Conservation (phyloP, 2,888 invertebrate species). For the Neocrepidodera transversa region DNA sequence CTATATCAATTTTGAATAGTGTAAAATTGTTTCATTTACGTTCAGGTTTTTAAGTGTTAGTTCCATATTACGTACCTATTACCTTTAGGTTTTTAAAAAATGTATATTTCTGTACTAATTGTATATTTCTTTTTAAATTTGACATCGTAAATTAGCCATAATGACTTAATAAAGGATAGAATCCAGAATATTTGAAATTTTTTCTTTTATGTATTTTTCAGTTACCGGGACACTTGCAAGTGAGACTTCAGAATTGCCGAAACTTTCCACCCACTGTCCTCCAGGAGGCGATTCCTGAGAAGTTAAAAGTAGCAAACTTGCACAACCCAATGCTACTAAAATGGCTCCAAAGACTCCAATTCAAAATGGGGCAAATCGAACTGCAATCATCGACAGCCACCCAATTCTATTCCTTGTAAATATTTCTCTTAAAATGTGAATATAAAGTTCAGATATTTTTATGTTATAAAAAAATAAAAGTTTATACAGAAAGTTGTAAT, state of each 20-base stretch:
- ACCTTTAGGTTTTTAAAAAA: no score
- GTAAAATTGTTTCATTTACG: no score
- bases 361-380: conserved; percentile 98
- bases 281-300: conserved; percentile 60
- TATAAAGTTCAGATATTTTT: conserved; percentile 24
- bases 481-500: conserved; percentile 45
- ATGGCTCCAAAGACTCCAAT: conserved; percentile 92
- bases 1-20: no score
- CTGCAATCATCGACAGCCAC: conserved; percentile 90
- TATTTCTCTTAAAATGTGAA: background rate
- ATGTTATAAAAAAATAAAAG: conserved; percentile 36
- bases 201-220: conserved; percentile 56
- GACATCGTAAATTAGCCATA: no score
- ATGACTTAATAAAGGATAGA: no score
- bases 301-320: conserved; percentile 56
- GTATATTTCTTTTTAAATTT: no score
- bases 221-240: conserved; percentile 88
- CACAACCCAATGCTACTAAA: conserved; percentile 69
- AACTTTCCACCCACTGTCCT: conserved; percentile 74
- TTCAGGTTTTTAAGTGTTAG: no score
- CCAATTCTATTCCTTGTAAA: conserved; percentile 81
- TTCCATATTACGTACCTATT: no score
- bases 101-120: no score
- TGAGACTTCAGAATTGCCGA: conserved; percentile 86
- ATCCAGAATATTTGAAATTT: no score